Conservation (phyloP, 92 coral and sea anemone genomes). For the Heteractis magnifica region DNA sequence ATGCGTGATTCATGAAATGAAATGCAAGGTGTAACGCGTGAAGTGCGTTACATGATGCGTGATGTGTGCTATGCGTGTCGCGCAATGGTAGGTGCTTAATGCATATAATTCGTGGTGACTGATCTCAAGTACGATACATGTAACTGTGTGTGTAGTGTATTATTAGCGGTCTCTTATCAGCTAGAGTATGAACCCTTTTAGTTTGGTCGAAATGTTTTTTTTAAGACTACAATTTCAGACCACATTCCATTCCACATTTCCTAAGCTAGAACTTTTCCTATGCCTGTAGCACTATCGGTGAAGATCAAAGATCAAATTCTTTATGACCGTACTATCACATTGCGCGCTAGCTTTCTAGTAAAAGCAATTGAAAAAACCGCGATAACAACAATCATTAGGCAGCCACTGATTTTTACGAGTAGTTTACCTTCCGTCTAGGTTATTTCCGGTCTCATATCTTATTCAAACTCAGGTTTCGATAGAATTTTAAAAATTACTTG, state of each 20-base stretch:
- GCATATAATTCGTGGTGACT: background rate
- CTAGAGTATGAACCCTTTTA: conserved; percentile 1
- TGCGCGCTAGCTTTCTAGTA: no score
- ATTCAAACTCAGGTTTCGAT: no score
- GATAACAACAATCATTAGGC: no score
- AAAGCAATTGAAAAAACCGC: no score
- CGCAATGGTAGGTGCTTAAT: background rate
- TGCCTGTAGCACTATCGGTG: background rate
- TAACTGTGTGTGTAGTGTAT: background rate
- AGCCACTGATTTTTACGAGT: no score
- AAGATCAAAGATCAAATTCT: no score
- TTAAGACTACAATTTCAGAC: background rate
- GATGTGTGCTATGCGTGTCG: background rate
- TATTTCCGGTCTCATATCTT: no score
- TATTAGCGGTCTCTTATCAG: background rate
- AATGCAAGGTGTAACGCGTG: background rate
- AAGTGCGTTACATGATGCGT: background rate
- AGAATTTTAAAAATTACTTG: no score
- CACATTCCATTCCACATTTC: background rate
- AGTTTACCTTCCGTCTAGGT: no score
- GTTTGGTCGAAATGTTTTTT: background rate
- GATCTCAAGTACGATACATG: background rate
- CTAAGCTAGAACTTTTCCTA: background rate
- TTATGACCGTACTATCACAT: no score
- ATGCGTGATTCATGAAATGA: background rate